Evolutionary conservation across 2,797 vertebrate species (phyloP).

Genomic region (Platyrinchus mystaceus): DNA sequence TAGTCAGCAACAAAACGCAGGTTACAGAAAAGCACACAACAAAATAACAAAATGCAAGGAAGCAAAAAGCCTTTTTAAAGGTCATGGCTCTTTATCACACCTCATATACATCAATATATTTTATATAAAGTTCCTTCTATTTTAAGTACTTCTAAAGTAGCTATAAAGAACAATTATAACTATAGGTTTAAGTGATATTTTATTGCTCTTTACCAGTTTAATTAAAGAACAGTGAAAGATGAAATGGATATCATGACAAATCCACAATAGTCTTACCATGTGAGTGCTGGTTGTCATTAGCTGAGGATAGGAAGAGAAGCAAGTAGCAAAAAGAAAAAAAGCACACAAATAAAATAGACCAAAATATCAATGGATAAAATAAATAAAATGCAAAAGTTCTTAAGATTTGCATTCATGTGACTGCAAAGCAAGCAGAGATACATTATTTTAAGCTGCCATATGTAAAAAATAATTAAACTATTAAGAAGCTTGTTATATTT

Average conservation of each 20-base stretch:
- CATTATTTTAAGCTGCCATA: constrained; percentile 60
- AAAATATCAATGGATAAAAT: constrained; percentile 77
- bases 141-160: neutral
- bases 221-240: constrained; percentile 71
- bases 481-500: neutral
- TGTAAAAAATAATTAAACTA: constrained; percentile 24
- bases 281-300: constrained; percentile 98
- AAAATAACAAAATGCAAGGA: constrained; percentile 25
- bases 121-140: neutral
- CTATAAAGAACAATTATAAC: constrained; percentile 20
- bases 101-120: neutral
- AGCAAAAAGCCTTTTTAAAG: neutral
- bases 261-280: constrained; percentile 91
- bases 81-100: neutral
- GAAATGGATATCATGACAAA: constrained; percentile 80
- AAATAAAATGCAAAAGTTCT: constrained; percentile 77
- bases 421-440: constrained; percentile 61
- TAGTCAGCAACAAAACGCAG: constrained; percentile 2
- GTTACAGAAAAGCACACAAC: neutral
- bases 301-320: constrained; percentile 93
- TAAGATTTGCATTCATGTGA: constrained; percentile 61
- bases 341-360: constrained; percentile 85
- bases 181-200: constrained; percentile 4
- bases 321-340: constrained; percentile 83
- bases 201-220: constrained; percentile 63